phyloP scores from a whole-genome alignment of 1,140 invertebrate genomes.

The Stratiolaelaps scimitus region DNA sequence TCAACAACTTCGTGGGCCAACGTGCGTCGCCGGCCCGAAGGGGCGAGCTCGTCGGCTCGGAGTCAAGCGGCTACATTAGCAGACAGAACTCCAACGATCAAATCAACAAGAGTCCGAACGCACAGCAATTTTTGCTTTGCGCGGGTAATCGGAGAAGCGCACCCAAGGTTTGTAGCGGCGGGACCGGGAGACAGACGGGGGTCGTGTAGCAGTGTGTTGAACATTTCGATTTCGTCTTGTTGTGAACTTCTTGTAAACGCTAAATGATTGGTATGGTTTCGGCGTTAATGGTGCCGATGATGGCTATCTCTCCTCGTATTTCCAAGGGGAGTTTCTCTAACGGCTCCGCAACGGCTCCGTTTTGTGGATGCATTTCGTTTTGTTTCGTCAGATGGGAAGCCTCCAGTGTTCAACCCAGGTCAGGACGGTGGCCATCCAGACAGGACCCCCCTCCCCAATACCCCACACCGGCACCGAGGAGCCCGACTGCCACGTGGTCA shows the following conservation, averaged over 20 bases:
- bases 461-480: conserved; percentile 33
- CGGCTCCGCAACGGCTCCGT: too few relatives aligned
- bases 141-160: conserved; percentile 23
- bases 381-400: conserved; percentile 15
- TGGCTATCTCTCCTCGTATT: too few relatives aligned
- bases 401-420: conserved; percentile 28
- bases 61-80: conserved; percentile 28
- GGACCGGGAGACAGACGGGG: too few relatives aligned
- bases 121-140: conserved; percentile 24
- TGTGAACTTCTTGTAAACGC: too few relatives aligned
- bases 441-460: conserved; percentile 30
- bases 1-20: conserved; percentile 20
- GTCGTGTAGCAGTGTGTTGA: too few relatives aligned
- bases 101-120: conserved; percentile 23
- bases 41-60: conserved; percentile 6
- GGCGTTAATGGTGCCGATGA: too few relatives aligned
- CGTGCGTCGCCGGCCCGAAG: conserved; percentile 8
- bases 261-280: too few relatives aligned
- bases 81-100: conserved; percentile 24
- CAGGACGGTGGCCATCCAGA: conserved; percentile 29
- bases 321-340: too few relatives aligned
- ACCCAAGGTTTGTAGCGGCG: neutral
- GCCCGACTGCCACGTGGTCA: conserved; percentile 33
- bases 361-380: neutral
- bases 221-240: too few relatives aligned